These are phyloP conservation scores for Amphibalanus amphitrite DNA, from an alignment of 1,140 invertebrate species.

Conservation along the genomic window DNA sequence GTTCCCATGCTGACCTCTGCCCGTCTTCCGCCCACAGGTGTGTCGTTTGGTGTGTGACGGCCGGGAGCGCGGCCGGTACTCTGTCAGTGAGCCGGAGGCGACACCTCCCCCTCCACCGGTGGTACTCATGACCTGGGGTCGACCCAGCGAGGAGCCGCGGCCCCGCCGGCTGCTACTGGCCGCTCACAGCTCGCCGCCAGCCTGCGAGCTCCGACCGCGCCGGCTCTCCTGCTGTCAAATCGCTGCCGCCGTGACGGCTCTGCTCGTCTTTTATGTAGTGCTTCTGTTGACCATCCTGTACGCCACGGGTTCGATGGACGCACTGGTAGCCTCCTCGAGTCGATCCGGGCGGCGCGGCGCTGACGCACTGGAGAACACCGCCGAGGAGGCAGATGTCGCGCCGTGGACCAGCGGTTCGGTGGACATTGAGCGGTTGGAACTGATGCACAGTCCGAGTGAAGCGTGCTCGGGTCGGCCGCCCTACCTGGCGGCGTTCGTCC, in stretches of 20 bases:
- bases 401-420: background rate
- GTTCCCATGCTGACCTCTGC: too few species aligned
- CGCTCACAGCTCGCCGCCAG: background rate
- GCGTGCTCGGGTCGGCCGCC: slow-evolving; percentile 10
- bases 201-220: background rate
- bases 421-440: slow-evolving; percentile 13
- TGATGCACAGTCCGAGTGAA: slow-evolving; percentile 10
- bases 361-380: background rate
- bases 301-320: background rate
- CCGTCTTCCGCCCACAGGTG: background rate
- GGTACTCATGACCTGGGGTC: background rate
- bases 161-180: background rate
- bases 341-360: too few species aligned
- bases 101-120: background rate
- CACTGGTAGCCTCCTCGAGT: background rate
- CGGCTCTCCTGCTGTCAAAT: background rate
- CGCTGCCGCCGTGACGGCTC: background rate
- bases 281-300: background rate
- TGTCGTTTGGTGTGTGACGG: background rate
- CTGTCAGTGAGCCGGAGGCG: background rate
- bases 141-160: background rate
- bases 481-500: slow-evolving; percentile 22
- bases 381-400: too few species aligned
- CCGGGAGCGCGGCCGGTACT: background rate
- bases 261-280: background rate